phyloP scores from a whole-genome alignment of 2,113 vertebrate genomes.

The Psilopsiagon aymara region DNA sequence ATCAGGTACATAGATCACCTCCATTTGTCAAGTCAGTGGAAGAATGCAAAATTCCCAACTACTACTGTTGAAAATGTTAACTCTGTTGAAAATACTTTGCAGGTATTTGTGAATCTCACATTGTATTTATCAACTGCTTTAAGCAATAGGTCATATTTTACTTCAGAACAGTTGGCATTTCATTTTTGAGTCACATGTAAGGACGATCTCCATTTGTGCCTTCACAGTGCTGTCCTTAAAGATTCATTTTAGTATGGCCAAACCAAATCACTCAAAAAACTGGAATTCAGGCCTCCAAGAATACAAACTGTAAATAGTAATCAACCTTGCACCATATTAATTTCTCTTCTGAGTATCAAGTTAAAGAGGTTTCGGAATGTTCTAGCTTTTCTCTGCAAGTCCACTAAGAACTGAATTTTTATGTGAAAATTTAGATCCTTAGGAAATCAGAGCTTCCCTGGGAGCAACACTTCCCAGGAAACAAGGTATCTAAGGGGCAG shows the following conservation, averaged over 20 bases:
- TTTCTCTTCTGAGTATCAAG: not conserved
- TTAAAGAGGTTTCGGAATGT: not conserved
- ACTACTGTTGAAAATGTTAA: not conserved
- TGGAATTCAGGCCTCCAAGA: not conserved
- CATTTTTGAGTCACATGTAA: accelerated
- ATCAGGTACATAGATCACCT: not conserved
- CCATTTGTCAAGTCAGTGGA: not conserved
- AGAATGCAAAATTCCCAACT: not conserved
- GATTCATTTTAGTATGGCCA: not conserved
- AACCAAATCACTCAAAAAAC: not conserved
- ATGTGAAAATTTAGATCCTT: not conserved
- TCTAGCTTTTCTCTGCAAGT: not conserved
- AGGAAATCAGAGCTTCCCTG: not conserved
- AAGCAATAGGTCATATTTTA: not conserved
- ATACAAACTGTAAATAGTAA: not conserved
- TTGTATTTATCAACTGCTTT: not conserved
- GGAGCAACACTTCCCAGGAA: not conserved
- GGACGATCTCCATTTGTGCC: not conserved
- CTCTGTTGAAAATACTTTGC: not conserved
- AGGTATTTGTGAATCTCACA: not conserved
- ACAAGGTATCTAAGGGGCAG: not conserved
- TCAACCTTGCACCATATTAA: not conserved
- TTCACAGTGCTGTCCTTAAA: not conserved
- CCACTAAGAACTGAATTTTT: not conserved
- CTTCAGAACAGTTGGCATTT: not conserved